These are phyloP conservation scores for Prionailurus viverrinus DNA, from an alignment of 2,113 vertebrate genomes.

Conservation along the genomic window DNA sequence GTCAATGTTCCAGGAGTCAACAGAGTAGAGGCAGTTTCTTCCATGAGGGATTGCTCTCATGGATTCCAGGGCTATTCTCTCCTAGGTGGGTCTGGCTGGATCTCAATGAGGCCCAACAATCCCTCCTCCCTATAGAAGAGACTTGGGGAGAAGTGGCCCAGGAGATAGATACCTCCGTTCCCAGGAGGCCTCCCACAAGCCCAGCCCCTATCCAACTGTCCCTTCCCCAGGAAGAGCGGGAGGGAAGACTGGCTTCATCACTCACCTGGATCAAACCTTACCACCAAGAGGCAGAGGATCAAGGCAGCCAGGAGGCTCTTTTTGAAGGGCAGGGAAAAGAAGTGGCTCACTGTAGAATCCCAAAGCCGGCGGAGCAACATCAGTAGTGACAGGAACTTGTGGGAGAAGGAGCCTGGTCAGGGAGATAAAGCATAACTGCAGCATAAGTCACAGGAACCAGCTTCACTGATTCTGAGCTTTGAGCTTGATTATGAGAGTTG, in stretches of 20 bases:
- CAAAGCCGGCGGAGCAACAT: slow-evolving; percentile 87
- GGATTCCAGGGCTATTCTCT: not conserved
- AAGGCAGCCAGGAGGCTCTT: slow-evolving; percentile 89
- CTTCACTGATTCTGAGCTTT: not conserved
- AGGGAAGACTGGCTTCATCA: not conserved
- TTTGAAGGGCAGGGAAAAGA: slow-evolving; percentile 87
- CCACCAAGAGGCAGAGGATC: slow-evolving; percentile 91
- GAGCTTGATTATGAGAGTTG: not conserved
- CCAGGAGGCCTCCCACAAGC: not conserved
- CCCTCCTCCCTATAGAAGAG: not conserved
- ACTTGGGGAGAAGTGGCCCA: not conserved
- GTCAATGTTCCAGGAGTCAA: no score
- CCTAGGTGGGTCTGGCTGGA: not conserved
- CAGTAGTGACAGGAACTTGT: slow-evolving; percentile 87
- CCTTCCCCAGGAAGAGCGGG: not conserved
- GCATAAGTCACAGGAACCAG: not conserved
- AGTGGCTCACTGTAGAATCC: slow-evolving; percentile 79
- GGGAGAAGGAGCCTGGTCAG: slow-evolving; percentile 85
- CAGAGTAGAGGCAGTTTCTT: not conserved
- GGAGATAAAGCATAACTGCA: slow-evolving; percentile 49
- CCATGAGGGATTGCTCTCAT: not conserved
- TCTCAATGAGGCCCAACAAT: not conserved
- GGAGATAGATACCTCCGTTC: not conserved
- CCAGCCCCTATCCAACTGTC: not conserved
- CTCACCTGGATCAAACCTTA: slow-evolving; percentile 94